Evolutionary conservation across 2,113 vertebrate genomes (phyloP), one percentile per base, ranked within the genome.

Genomic region (Datnioides undecimradiatus): DNA sequence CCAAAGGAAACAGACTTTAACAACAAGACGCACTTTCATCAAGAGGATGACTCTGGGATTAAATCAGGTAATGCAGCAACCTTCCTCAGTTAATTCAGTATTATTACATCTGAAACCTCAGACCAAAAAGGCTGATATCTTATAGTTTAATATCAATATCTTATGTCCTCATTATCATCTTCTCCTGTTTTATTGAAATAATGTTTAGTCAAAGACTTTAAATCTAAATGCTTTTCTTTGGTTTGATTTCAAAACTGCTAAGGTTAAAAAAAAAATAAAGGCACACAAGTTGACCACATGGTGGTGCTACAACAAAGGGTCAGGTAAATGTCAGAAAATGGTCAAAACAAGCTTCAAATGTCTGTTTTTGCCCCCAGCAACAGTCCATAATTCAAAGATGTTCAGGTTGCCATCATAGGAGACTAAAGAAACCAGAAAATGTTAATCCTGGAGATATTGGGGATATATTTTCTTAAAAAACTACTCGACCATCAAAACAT

Each of bases 1-100:
- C 94, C 94, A 31, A 94, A 94, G 25, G 88, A 89, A 25, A 68
- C 68, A 16, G 86, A 90, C 17, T 83, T 90, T 8, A 76, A 68
- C 11, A 84, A 55, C 63, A 82, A 70, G 67, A 77, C 62, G 0
- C 64, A 25, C 14, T 84, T 93, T 40, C 92, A 91, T 4, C 94
- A 93, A 62, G 94, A 94, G 38, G 92, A 94, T 0, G 94, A 95
- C 64, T 95, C 92, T 31, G 94, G 93, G 54, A 95, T 95, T 85
- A 96, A 96, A 90, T 95, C 95, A 92, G 95, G 95, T 96, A 82
- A 79, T 14, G 13, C 7, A 83, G n/a, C n/a, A 45, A 21, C 1
- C 1, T 8, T 33, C 54, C 10, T 52, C 2, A 3, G 0, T 73
- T 3, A 11, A 3, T 27, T n/a, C 6, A 8, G 5, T 25, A 0